Conservation (phyloP, 1,140 invertebrate species). For the Macrobrachium nipponense region DNA sequence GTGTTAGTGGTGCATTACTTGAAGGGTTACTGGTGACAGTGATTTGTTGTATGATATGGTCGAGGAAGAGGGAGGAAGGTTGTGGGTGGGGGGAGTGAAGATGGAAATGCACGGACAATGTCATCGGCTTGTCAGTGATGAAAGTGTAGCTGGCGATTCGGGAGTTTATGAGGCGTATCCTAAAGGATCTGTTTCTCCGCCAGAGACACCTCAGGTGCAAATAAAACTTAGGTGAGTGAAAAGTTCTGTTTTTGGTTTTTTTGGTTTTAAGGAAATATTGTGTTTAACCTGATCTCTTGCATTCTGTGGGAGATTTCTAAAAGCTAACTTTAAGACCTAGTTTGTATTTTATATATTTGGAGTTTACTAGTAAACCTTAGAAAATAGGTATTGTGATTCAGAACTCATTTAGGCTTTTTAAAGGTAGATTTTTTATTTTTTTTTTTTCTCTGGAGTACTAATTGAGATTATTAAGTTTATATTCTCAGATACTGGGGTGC, state of each 20-base stretch:
- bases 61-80: constrained; percentile 59
- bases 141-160: constrained; percentile 95
- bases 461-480: too few relatives aligned
- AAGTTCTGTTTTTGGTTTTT: constrained; percentile 67
- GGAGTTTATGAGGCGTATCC: constrained; percentile 94
- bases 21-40: constrained; percentile 31
- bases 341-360: too few relatives aligned
- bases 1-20: constrained; percentile 47
- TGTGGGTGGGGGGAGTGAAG: constrained; percentile 56
- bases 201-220: constrained; percentile 93
- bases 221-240: constrained; percentile 80
- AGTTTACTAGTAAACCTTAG: too few relatives aligned
- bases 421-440: too few relatives aligned
- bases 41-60: constrained; percentile 64
- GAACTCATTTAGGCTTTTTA: too few relatives aligned
- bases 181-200: constrained; percentile 69
- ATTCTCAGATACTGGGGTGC: too few relatives aligned
- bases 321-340: too few relatives aligned
- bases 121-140: constrained; percentile 95
- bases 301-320: too few relatives aligned
- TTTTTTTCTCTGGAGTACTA: too few relatives aligned
- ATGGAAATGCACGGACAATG: constrained; percentile 77
- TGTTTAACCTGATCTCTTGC: too few relatives aligned
- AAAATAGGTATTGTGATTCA: too few relatives aligned
- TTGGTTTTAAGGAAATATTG: constrained; percentile 2